Conservation (phyloP, 2,797 vertebrate species). For the Nyctalus aviator region DNA sequence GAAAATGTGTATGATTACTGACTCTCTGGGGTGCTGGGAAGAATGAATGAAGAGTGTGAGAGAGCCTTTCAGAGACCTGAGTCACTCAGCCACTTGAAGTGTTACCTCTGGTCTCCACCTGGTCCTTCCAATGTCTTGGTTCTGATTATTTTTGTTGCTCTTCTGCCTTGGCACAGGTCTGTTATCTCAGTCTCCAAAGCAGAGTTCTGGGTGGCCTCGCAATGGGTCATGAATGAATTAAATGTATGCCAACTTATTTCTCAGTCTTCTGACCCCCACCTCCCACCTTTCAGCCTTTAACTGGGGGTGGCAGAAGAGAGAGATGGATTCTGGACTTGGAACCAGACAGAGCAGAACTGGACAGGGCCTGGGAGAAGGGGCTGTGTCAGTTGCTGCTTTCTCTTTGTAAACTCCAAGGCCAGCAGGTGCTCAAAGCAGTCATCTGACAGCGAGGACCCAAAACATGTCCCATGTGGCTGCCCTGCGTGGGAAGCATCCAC, state of each 20-base stretch:
- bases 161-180: background rate
- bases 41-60: background rate
- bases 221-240: background rate
- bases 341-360: background rate
- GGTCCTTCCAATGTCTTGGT: background rate
- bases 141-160: background rate
- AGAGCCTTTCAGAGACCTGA: background rate
- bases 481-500: slow-evolving; percentile 17
- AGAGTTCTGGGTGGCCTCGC: background rate
- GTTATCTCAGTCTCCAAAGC: background rate
- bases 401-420: slow-evolving; percentile 47
- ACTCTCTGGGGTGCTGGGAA: background rate
- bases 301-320: background rate
- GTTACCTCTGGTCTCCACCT: background rate
- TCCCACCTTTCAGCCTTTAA: background rate
- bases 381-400: background rate
- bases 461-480: slow-evolving; percentile 47
- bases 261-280: background rate
- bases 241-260: background rate
- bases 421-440: slow-evolving; percentile 60
- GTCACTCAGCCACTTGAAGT: fast-evolving
- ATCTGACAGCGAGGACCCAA: slow-evolving; percentile 73
- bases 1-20: background rate
- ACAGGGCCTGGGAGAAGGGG: background rate
- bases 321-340: background rate